A percentile compares a stretch with the other conserved stretches of the same genome.
Evolutionary conservation across 2,797 vertebrate genomes (phyloP).

Genomic region (Gymnothorax javanicus): DNA sequence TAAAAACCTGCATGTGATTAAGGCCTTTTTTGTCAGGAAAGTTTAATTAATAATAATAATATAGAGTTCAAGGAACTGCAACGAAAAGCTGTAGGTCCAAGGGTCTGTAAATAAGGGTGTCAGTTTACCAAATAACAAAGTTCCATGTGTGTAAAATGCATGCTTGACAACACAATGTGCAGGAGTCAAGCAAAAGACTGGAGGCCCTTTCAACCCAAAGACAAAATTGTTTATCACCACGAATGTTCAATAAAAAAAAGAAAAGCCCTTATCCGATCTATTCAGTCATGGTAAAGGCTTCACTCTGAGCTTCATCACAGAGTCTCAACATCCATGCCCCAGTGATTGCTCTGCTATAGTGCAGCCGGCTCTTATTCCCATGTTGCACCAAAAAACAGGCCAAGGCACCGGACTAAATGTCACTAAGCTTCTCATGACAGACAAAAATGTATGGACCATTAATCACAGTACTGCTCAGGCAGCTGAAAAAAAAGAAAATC

Average conservation of each 20-base stretch:
- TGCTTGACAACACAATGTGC: background rate
- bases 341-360: background rate
- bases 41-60: background rate
- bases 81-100: background rate
- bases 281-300: background rate
- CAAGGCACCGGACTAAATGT: background rate
- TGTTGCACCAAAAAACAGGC: background rate
- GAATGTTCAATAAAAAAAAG: background rate
- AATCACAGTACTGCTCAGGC: background rate
- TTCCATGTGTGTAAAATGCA: background rate
- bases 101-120: background rate
- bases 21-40: background rate
- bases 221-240: background rate
- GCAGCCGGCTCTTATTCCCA: background rate
- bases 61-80: background rate
- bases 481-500: background rate
- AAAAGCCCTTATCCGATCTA: background rate
- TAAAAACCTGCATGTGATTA: background rate
- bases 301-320: background rate
- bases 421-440: background rate
- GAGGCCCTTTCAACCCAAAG: background rate
- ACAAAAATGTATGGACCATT: background rate
- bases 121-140: background rate
- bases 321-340: background rate
- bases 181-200: background rate